Evolutionary conservation across 2,888 invertebrate species (phyloP), one percentile per base, ranked within the genome.

Genomic region (Tuta absoluta): DNA sequence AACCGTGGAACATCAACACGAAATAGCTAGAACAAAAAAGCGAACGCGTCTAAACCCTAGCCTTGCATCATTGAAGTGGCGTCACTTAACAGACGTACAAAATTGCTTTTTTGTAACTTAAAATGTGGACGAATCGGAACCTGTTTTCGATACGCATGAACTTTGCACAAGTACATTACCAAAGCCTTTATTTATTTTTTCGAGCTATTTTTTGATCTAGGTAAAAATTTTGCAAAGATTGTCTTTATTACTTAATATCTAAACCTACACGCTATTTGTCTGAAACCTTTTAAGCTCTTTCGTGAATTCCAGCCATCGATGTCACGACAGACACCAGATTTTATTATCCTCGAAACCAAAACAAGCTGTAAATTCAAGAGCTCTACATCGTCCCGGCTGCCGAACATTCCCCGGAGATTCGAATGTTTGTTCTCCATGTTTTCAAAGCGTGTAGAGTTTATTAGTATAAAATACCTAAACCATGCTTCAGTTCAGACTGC

Each of bases 81-180:
- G 80, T 84, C 84, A 84, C 75, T 79, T 68, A 69, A 75, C 63
- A 72, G 71, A 70, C 63, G 24, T 24, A 38, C 59, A 23, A 11
- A 21, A 53, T 45, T 14, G 14, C 41, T 41, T 41, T 41, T 41
- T 41, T 45, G 45, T 11, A 45, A 45, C 1, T 45, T n/a, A 17
- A n/a, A n/a, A 7, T 45, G 45, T 45, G n/a, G n/a, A 45, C 17
- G n/a, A 17, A 45, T 17, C n/a, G n/a, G 45, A 45, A 45, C 45
- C 45, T 17, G n/a, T 45, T 45, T 45, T 41, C 41, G 17, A n/a
- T 45, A 45, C 3, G 17, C 17, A 45, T n/a, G 45, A 45, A n/a
- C 7, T 45, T 45, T n/a, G 17, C 45, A 45, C 8, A n/a, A 45
- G 5, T 17, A 45, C 5, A 2, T 14, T 41, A 41, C 14, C 14